Base-by-base conservation (phyloP, 2,113 vertebrate genomes). In the Panthera tigris region DNA sequence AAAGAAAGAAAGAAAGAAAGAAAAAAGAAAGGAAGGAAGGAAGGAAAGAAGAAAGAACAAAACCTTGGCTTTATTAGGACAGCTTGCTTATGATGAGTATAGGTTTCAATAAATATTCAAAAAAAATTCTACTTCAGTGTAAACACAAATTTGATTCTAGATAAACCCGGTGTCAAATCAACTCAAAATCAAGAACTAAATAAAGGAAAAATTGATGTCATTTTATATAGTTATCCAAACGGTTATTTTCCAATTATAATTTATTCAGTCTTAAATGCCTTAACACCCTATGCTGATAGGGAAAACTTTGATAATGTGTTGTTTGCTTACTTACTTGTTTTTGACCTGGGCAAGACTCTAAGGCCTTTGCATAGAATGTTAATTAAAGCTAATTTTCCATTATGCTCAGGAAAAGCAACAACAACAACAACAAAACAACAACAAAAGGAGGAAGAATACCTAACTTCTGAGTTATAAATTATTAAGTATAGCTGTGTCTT, bases 281-380 rank as follows among this genome's bases (percentile, higher is more conserved):
- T 69, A 79, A 81, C 80, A 63, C 4, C 10, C 21, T 65, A 55
- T 25, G 7, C 63, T 61, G 57, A 92, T 29, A 76, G n/a, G 48
- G 21, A 69, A 73, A 79, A 88, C 29, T 78, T 25, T 18, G 0
- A 21, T 48, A 41, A 80, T 33, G 39, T 74, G 2, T 48, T 66
- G 16, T 84, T 93, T 88, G 25, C 19, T 94, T 97, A 19, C 31
- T 92, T 80, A 36, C n/a, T 78, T 93, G 21, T 29, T 96, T 94
- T 66, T 95, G 19, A 81, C 7, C 27, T 82, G 15, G 1, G 29
- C 4, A 82, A 76, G 25, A 57, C n/a, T 86, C 41, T 79, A 4
- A 73, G 45, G 9, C 31, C 2, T 88, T 11, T 3, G 65, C 57
- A 71, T 66, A 78, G 94, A 74, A 41, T 80, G 57, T 66, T 84